phyloP scores from a whole-genome alignment of 2,888 invertebrate genomes.

The Eucriotettix oculatus region DNA sequence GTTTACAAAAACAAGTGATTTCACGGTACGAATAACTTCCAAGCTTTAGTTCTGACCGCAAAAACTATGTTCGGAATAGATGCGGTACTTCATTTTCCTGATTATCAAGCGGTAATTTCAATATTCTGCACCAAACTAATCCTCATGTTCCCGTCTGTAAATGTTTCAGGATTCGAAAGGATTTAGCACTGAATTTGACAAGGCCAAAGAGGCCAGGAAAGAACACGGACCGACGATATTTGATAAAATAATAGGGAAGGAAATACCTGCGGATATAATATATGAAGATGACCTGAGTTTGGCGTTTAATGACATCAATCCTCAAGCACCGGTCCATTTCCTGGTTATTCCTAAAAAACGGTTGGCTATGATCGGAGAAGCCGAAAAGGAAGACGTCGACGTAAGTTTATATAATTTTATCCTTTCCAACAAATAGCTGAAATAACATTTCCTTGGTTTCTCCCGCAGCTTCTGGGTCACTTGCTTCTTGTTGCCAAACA shows the following conservation, averaged over 20 bases:
- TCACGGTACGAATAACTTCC: no score
- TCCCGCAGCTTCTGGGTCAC: slow-evolving; percentile 49
- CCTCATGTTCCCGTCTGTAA: no score
- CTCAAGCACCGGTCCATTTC: slow-evolving; percentile 73
- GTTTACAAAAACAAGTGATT: no score
- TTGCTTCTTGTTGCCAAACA: slow-evolving; percentile 48
- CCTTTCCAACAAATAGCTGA: not conserved
- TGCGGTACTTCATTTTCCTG: no score
- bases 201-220: slow-evolving; percentile 43
- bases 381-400: slow-evolving; percentile 35
- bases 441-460: not conserved
- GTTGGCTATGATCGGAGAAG: slow-evolving; percentile 46
- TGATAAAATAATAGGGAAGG: slow-evolving; percentile 57
- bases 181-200: slow-evolving; percentile 42
- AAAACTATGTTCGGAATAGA: no score
- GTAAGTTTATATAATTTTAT: slow-evolving; percentile 22
- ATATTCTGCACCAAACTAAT: no score
- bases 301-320: slow-evolving; percentile 63
- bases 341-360: slow-evolving; percentile 64
- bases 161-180: no score
- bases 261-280: slow-evolving; percentile 65
- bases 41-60: no score
- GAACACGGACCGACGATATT: slow-evolving; percentile 44
- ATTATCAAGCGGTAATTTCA: no score
- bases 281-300: slow-evolving; percentile 66